A percentile compares a stretch with the other conserved stretches of the same genome.
Evolutionary conservation across 2,888 invertebrate genomes (phyloP).

Genomic region (Eulithis prunata): DNA sequence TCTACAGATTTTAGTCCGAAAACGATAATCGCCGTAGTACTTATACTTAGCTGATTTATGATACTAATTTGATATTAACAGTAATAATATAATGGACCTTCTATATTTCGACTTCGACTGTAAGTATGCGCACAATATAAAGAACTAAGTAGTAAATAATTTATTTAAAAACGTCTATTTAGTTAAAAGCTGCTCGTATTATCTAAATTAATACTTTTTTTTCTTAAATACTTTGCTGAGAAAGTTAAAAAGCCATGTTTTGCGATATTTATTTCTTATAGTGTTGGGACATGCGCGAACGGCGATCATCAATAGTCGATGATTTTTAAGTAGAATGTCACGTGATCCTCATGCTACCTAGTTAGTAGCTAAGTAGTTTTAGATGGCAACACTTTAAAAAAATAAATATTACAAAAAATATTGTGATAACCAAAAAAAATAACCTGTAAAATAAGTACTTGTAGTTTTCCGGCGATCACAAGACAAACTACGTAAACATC

Average conservation of each 20-base stretch:
- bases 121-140: constrained; percentile 20
- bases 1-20: too few relatives aligned
- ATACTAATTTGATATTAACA: too few relatives aligned
- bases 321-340: background rate
- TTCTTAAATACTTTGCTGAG: constrained; percentile 61
- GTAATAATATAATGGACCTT: constrained; percentile 3
- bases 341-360: background rate
- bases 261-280: constrained; percentile 36
- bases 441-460: constrained; percentile 46
- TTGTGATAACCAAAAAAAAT: constrained; percentile 16
- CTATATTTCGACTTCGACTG: background rate
- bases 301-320: constrained; percentile 16
- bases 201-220: constrained; percentile 69
- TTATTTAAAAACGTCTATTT: constrained; percentile 41
- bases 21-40: too few relatives aligned
- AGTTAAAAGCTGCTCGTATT: constrained; percentile 51
- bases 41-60: too few relatives aligned
- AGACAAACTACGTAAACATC: constrained; percentile 33
- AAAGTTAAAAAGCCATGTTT: constrained; percentile 25
- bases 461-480: constrained; percentile 45
- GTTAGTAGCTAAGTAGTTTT: too few relatives aligned
- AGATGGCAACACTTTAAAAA: constrained; percentile 3
- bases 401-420: constrained; percentile 28
- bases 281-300: constrained; percentile 10
- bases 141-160: constrained; percentile 37